Evolutionary conservation across 2,797 vertebrate species (phyloP), one percentile per base, ranked within the genome.

Genomic region (Sebastes minor): DNA sequence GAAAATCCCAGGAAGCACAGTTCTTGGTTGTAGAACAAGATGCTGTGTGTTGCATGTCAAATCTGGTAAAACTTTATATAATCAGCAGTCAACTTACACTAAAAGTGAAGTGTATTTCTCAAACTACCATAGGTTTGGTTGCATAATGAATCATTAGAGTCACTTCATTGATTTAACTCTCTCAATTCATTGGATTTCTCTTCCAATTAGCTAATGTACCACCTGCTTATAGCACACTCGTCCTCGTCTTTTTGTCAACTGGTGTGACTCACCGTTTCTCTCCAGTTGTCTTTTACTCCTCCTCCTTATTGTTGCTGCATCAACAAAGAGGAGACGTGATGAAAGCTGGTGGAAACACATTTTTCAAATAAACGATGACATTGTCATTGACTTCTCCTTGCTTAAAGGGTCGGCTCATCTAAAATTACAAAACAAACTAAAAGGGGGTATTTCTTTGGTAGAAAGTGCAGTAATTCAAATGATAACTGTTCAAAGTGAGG

Each of bases 141-240:
- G 23, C 12, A 23, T 25, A 49, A 83, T 65, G 3, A 79, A 86
- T 83, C 80, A 86, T 87, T 81, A 64, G 52, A 81, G 76, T 83
- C 78, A 55, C 25, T 46, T 74, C 23, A 86, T 84, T 80, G 84
- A 88, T 90, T 88, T 64, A 64, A 79, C 32, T 53, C 28, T 53
- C 46, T 68, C 67, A 69, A 46, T 71, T 81, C 64, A 56, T 86
- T 46, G 7, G 56, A 65, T 72, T 70, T 52, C 12, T 59, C 78
- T 77, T 86, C 35, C 78, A 89, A 84, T 86, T 81, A 87, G 81
- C 83, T 88, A 88, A 89, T 89, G 89, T 28, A 75, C 70, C 55
- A 66, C 71, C 49, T 79, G 74, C 86, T 85, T 65, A 69, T 14
- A 30, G 28, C 35, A 56, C 30, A 9, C 25, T 74, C 22, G 1